phyloP scores from a whole-genome alignment of 2,888 invertebrate species.

The Phyllotreta striolata region DNA sequence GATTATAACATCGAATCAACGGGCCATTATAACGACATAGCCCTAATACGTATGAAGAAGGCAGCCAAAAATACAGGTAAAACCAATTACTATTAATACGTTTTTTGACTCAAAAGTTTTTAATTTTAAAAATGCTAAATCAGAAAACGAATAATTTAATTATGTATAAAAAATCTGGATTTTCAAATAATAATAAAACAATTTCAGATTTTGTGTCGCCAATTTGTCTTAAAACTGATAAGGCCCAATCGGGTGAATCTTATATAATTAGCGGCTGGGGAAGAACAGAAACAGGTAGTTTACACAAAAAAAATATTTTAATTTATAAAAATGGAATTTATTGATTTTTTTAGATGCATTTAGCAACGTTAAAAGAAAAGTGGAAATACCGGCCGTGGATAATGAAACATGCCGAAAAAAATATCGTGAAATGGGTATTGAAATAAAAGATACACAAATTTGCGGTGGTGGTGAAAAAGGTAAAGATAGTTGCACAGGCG shows the following conservation, averaged over 20 bases:
- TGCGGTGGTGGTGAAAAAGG: slow-evolving; percentile 77
- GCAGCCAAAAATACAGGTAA: slow-evolving; percentile 61
- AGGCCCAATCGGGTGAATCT: slow-evolving; percentile 27
- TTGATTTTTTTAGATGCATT: slow-evolving; percentile 44
- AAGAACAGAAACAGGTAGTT: slow-evolving; percentile 57
- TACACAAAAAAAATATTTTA: neutral
- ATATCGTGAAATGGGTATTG: slow-evolving; percentile 63
- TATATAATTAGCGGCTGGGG: slow-evolving; percentile 66
- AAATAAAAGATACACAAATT: slow-evolving; percentile 66
- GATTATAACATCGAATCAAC: slow-evolving; percentile 55
- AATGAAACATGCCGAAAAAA: slow-evolving; percentile 65
- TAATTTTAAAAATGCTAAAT: neutral
- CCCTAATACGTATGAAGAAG: slow-evolving; percentile 60
- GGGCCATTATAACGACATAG: slow-evolving; percentile 61
- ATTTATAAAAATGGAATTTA: too few relatives aligned
- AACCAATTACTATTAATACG: slow-evolving; percentile 1
- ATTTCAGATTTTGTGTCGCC: slow-evolving; percentile 55
- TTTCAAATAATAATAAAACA: neutral
- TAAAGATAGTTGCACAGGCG: slow-evolving; percentile 79
- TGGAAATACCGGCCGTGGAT: slow-evolving; percentile 67
- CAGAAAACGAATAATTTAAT: neutral
- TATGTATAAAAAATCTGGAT: neutral
- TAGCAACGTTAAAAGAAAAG: slow-evolving; percentile 68
- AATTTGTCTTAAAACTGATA: slow-evolving; percentile 52
- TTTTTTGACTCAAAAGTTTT: neutral